A percentile compares a stretch with the other conserved stretches of the same genome.
phyloP scores from a whole-genome alignment of 2,888 invertebrate species.

The Calameuta filiformis region DNA sequence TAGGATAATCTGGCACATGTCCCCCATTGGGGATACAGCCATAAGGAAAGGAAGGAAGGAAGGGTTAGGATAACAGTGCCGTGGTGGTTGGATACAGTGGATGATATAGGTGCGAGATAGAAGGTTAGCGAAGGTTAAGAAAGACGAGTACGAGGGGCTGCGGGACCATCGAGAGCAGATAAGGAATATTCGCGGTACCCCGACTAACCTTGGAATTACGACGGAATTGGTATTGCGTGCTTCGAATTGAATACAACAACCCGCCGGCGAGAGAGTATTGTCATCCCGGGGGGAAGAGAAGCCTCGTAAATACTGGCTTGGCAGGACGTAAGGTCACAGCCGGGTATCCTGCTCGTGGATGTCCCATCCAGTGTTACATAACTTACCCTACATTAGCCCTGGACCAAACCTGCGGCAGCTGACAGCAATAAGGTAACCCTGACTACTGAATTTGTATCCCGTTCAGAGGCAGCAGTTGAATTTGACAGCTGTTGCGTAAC shows the following conservation, averaged over 20 bases:
- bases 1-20: too few species aligned
- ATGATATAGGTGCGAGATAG: slow-evolving; percentile 1
- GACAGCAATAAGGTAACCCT: background rate
- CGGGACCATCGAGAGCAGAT: slow-evolving; percentile 10
- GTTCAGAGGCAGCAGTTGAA: background rate
- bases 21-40: too few species aligned
- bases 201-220: slow-evolving; percentile 20
- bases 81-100: slow-evolving; percentile 8
- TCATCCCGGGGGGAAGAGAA: slow-evolving; percentile 9
- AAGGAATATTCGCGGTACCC: slow-evolving; percentile 23
- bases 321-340: background rate
- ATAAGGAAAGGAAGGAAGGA: too few species aligned
- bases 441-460: background rate
- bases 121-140: background rate
- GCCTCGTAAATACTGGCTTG: slow-evolving; percentile 25
- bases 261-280: slow-evolving; percentile 20
- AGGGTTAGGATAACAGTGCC: slow-evolving; percentile 17
- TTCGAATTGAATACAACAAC: slow-evolving; percentile 33
- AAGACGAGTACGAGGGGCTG: background rate
- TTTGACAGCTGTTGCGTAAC: background rate
- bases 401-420: background rate
- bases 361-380: background rate
- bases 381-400: background rate
- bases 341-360: background rate
- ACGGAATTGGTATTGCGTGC: slow-evolving; percentile 37